Evolutionary conservation across 2,113 vertebrate species (phyloP).

Genomic region (Hydrochoerus hydrochaeris): DNA sequence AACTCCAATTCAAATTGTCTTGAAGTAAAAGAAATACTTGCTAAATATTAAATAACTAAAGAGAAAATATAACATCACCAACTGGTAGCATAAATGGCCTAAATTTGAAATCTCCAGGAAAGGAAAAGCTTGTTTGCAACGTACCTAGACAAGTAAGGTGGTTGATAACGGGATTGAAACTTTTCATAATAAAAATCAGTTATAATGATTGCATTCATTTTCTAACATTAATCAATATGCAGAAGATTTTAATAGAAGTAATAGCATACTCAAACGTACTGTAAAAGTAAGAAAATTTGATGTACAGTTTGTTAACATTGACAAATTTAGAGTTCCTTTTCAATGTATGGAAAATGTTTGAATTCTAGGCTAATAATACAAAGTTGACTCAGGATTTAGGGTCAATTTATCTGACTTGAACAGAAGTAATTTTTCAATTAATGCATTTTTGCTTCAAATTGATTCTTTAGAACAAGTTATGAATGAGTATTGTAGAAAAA

Average conservation of each 20-base stretch:
- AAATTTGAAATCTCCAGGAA: background rate
- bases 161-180: background rate
- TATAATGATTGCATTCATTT: background rate
- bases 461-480: background rate
- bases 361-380: background rate
- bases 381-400: background rate
- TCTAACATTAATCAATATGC: background rate
- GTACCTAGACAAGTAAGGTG: background rate
- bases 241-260: background rate
- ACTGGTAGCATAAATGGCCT: background rate
- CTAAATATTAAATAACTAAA: background rate
- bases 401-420: conserved; percentile 15
- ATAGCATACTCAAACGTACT: background rate
- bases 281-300: background rate
- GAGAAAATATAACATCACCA: background rate
- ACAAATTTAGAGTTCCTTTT: conserved; percentile 33
- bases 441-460: conserved; percentile 8
- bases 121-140: background rate
- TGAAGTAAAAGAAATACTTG: background rate
- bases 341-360: background rate
- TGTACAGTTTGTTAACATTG: background rate
- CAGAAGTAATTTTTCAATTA: conserved; percentile 12
- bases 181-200: background rate
- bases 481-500: background rate
- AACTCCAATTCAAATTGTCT: conserved; percentile 30